Evolutionary conservation across 2,888 invertebrate genomes (phyloP).

Genomic region (Candidula unifasciata): DNA sequence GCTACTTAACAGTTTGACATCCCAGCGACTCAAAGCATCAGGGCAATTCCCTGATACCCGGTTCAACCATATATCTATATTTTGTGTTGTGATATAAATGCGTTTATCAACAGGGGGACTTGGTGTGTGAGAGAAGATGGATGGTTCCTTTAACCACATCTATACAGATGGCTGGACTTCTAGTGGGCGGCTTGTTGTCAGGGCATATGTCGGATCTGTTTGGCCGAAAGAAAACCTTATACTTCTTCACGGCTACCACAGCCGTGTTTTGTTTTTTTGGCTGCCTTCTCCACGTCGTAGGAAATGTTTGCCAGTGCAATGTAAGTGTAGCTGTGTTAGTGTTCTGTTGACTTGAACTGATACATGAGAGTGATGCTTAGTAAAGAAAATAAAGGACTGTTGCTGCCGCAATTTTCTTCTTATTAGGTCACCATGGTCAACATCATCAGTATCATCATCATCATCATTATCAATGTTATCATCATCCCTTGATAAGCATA

Average conservation of each 20-base stretch:
- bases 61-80: neutral
- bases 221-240: constrained; percentile 70
- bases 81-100: neutral
- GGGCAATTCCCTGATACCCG: no score
- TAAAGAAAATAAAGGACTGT: no score
- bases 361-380: no score
- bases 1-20: no score
- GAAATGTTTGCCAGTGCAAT: constrained; percentile 68
- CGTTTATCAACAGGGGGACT: constrained; percentile 65
- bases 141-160: constrained; percentile 68
- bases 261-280: constrained; percentile 63
- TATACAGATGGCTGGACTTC: constrained; percentile 73
- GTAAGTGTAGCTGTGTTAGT: constrained; percentile 35
- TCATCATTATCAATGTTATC: no score
- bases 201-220: constrained; percentile 74
- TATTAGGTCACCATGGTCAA: no score
- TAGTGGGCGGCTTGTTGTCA: constrained; percentile 69
- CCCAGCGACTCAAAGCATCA: no score
- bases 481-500: no score
- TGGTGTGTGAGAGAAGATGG: constrained; percentile 68
- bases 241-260: constrained; percentile 63
- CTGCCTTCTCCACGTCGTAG: constrained; percentile 70
- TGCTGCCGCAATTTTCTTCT: no score
- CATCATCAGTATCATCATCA: no score
- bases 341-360: no score